phyloP scores from a whole-genome alignment of 2,888 invertebrate species.

The Girardia tigrina region DNA sequence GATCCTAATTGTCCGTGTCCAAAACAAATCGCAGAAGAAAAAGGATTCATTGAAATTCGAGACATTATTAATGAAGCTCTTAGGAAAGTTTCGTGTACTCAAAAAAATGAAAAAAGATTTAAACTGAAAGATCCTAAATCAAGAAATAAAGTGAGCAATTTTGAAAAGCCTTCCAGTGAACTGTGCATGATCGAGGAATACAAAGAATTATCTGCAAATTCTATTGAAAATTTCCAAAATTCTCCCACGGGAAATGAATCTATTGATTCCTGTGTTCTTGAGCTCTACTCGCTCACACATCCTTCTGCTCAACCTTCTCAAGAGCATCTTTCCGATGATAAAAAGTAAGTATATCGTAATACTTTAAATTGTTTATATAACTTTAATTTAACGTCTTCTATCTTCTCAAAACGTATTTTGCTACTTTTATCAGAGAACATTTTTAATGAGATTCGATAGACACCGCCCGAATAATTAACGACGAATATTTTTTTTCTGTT shows the following conservation, averaged over 20 bases:
- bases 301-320: neutral
- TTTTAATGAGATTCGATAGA: too few relatives aligned
- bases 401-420: too few relatives aligned
- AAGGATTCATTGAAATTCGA: neutral
- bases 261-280: neutral
- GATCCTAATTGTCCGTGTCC: conserved; percentile 2
- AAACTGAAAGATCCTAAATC: neutral
- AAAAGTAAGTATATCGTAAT: neutral
- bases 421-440: too few relatives aligned
- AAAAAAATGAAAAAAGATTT: neutral
- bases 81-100: neutral
- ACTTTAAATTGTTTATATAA: too few relatives aligned
- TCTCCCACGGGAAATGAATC: neutral
- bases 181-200: neutral
- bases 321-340: neutral
- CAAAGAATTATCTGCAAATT: conserved; percentile 4
- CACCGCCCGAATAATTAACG: too few relatives aligned
- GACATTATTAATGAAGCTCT: neutral
- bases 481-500: too few relatives aligned
- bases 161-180: neutral
- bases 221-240: neutral
- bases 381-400: too few relatives aligned
- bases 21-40: neutral
- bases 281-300: neutral
- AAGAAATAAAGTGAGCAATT: neutral